phyloP scores from a whole-genome alignment of 2,113 vertebrate species.

The Pardalotus punctatus region DNA sequence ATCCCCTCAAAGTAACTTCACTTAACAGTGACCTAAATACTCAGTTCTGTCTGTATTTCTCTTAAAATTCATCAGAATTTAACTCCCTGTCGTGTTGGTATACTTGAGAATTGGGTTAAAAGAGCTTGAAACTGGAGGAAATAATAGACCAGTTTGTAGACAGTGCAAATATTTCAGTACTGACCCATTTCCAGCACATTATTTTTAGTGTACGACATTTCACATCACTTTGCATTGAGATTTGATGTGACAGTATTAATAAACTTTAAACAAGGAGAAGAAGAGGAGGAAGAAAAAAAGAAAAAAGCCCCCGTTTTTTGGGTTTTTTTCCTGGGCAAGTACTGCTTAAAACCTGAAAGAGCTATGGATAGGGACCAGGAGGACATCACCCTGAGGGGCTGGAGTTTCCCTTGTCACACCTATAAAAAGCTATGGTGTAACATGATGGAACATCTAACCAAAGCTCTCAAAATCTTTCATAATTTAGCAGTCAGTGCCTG shows the following conservation, averaged over 20 bases:
- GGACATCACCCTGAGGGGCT: not conserved
- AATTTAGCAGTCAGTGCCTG: not conserved
- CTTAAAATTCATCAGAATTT: constrained; percentile 7
- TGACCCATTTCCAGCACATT: not conserved
- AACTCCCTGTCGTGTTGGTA: not conserved
- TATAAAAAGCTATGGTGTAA: not conserved
- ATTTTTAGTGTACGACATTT: constrained; percentile 6
- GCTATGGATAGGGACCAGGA: not conserved
- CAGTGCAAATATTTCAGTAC: not conserved
- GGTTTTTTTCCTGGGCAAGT: not conserved
- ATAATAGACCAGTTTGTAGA: not conserved
- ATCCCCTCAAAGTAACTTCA: constrained; percentile 8
- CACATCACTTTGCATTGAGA: not conserved
- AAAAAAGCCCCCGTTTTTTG: not conserved
- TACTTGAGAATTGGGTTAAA: constrained; percentile 6
- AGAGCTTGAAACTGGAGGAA: not conserved
- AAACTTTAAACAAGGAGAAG: not conserved
- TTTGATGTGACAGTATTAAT: not conserved
- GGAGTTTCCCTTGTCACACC: not conserved
- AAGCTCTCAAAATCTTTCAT: not conserved
- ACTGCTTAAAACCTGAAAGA: not conserved
- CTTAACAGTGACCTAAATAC: constrained; percentile 9
- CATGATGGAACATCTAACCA: not conserved
- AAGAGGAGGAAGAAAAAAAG: not conserved
- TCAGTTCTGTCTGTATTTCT: not conserved